Evolutionary conservation across 2,797 vertebrate genomes (phyloP).

Genomic region (Australoheros facetus): DNA sequence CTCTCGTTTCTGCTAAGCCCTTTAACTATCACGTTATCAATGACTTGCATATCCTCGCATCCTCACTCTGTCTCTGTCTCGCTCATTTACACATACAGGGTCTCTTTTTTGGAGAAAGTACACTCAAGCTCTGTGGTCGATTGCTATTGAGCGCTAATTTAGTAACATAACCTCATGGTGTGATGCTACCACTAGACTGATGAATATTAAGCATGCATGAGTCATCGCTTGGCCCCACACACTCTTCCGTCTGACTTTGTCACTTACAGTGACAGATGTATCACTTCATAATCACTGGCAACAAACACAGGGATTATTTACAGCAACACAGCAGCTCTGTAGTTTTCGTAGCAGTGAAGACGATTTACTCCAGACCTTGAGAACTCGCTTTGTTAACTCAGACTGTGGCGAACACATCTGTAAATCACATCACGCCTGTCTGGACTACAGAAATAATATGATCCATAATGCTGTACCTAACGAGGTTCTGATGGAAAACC

Average conservation of each 20-base stretch:
- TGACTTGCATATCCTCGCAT: conserved; percentile 20
- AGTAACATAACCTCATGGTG: conserved; percentile 69
- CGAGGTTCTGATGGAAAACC: not conserved
- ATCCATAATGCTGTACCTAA: not conserved
- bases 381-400: conserved; percentile 25
- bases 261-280: conserved; percentile 52
- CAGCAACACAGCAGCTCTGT: conserved; percentile 25
- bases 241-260: conserved; percentile 41
- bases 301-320: conserved; percentile 59
- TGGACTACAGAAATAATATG: not conserved
- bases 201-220: conserved; percentile 74
- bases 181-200: conserved; percentile 54
- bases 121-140: conserved; percentile 52
- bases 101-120: conserved; percentile 12
- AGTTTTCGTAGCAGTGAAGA: not conserved
- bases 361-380: conserved; percentile 38
- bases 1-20: conserved; percentile 40
- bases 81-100: not conserved
- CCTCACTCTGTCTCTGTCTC: not conserved
- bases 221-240: conserved; percentile 54
- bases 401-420: conserved; percentile 25
- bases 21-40: conserved; percentile 52
- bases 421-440: conserved; percentile 15
- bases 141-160: conserved; percentile 69
- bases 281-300: conserved; percentile 55